A percentile compares a stretch with the other conserved stretches of the same genome.
Evolutionary conservation across 1,140 invertebrate genomes (phyloP).

Genomic region (Papilio xuthus): DNA sequence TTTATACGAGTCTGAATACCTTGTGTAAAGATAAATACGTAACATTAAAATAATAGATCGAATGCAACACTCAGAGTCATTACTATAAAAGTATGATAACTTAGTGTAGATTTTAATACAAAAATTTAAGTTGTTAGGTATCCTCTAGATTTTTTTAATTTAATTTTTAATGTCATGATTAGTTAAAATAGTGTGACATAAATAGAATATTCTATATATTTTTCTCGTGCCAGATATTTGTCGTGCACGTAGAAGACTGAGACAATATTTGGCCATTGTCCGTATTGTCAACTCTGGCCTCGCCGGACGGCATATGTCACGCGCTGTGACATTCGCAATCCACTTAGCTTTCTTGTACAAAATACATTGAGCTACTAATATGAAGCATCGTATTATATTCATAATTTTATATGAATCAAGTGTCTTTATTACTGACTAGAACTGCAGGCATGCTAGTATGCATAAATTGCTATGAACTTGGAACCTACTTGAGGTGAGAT

Average conservation of each 20-base stretch:
- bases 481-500: too few species aligned
- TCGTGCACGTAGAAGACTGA: neutral
- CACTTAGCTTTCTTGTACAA: conserved; percentile 49
- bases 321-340: conserved; percentile 59
- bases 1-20: neutral
- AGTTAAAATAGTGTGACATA: neutral
- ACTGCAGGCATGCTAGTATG: too few species aligned
- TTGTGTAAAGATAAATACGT: neutral
- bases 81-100: neutral
- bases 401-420: neutral
- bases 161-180: neutral
- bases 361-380: conserved; percentile 45
- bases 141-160: neutral
- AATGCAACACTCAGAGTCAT: neutral
- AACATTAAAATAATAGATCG: neutral
- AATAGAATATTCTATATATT: neutral
- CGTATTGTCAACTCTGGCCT: conserved; percentile 49
- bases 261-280: conserved; percentile 45
- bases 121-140: neutral
- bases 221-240: conserved; percentile 4
- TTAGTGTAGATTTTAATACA: neutral
- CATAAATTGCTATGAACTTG: too few species aligned
- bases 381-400: neutral
- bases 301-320: conserved; percentile 64
- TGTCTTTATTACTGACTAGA: too few species aligned